Base-by-base conservation (phyloP, 2,888 invertebrate genomes). In the Rotaria macrura region DNA sequence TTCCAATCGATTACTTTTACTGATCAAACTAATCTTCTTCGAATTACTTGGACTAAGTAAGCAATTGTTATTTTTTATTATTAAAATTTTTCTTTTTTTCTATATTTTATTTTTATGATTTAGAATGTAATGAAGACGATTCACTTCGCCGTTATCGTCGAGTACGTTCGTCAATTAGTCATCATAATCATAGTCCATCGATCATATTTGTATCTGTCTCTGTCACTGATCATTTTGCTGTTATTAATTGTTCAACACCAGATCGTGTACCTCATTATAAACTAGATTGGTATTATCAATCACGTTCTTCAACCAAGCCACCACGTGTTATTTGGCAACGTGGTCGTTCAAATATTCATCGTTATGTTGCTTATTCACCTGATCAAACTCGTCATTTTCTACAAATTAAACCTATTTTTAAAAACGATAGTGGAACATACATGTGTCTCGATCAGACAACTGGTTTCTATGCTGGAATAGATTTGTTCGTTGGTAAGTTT, bases 241-340 rank as follows among this genome's bases (percentile, higher is more conserved):
- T 79, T 43, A 79, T 79, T 43, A 79, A 79, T 79, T 79, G 79
- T 43, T 43, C 79, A 25, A 79, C 79, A 12, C 40, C 40, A 5
- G n/a, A 40, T 14, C 79, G n/a, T n/a, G 79, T 79, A n/a, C n/a
- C 79, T 43, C 43, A 79, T 43, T 25, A 79, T n/a, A 79, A 43
- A n/a, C 40, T 79, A n/a, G 79, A 79, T 43, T 79, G 79, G 79
- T 79, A 79, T 79, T 79, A 43, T 43, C 43, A 79, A 79, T n/a
- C 9, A 20, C 17, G 6, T 20, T 6, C 29, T 20, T 17, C 65
- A 34, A 6, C 4, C 20, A 34, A 17, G 2, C 65, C 34, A 65
- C 34, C 65, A 1, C 79, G 79, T 43, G 79, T 79, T 43, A 79
- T 79, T n/a, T 79, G 79, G 79, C 79, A 79, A 79, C 43, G 79